Evolutionary conservation across 2,888 invertebrate species (phyloP).

Genomic region (Leuctra nigra): DNA sequence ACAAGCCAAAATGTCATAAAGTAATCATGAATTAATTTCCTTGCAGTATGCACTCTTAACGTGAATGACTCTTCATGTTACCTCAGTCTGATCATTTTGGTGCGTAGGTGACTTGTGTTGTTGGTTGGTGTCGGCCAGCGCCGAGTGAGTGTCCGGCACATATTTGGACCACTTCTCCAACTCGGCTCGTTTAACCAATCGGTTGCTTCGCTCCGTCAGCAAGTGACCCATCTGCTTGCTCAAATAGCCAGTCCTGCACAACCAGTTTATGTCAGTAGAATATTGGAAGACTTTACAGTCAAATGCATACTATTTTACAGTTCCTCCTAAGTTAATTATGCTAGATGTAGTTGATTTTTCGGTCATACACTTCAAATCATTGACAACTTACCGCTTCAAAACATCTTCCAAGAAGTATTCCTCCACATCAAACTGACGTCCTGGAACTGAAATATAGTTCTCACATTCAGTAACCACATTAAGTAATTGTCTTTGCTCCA

Average conservation of each 20-base stretch:
- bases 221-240: constrained; percentile 31
- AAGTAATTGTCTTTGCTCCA: no score
- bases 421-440: constrained; percentile 66
- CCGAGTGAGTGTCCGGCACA: constrained; percentile 8
- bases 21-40: no score
- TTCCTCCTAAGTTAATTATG: no score
- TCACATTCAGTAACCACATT: background rate
- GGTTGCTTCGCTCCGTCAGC: constrained; percentile 37
- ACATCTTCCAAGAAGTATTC: constrained; percentile 76
- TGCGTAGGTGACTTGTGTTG: no score
- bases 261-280: no score
- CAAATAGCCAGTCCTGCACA: constrained; percentile 32
- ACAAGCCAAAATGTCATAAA: no score
- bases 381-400: constrained; percentile 44
- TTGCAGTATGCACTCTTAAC: no score
- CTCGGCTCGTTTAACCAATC: constrained; percentile 38
- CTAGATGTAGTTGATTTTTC: background rate
- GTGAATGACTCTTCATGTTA: no score
- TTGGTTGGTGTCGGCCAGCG: background rate
- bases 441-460: constrained; percentile 53
- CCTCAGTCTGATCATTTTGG: no score
- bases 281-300: no score
- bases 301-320: no score
- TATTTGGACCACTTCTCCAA: constrained; percentile 40
- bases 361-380: no score